These are phyloP conservation scores for Takifugu bimaculatus DNA, from an alignment of 2,113 vertebrate species.

Conservation along the genomic window DNA sequence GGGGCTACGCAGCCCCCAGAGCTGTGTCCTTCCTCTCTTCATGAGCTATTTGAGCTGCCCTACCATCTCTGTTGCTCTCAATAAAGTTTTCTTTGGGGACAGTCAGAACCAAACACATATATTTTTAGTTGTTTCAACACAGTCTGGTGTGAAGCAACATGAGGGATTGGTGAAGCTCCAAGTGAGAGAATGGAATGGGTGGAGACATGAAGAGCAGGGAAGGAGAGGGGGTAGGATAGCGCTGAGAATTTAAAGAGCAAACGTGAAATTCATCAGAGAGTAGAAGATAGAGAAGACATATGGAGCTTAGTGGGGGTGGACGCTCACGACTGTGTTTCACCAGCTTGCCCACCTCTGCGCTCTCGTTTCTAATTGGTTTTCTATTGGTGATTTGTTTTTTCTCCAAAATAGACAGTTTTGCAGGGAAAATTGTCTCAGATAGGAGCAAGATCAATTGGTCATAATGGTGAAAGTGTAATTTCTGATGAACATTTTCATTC, in stretches of 20 bases:
- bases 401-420: too few relatives aligned
- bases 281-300: constrained; percentile 26
- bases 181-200: constrained; percentile 39
- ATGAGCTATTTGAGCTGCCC: constrained; percentile 63
- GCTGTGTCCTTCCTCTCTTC: constrained; percentile 45
- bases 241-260: constrained; percentile 31
- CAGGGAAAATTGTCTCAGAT: too few relatives aligned
- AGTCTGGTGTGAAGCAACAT: constrained; percentile 70
- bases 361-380: background rate
- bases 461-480: too few relatives aligned
- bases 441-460: too few relatives aligned
- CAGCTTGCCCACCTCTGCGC: constrained; percentile 10
- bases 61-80: constrained; percentile 64
- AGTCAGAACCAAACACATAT: constrained; percentile 69
- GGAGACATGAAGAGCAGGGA: constrained; percentile 4
- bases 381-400: background rate
- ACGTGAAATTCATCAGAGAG: constrained; percentile 33
- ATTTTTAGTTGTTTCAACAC: constrained; percentile 75
- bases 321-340: constrained; percentile 9
- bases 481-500: too few relatives aligned
- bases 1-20: constrained; percentile 53
- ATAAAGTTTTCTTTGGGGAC: constrained; percentile 67
- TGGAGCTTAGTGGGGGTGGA: constrained; percentile 14
- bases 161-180: constrained; percentile 57
- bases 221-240: constrained; percentile 29